phyloP scores from a whole-genome alignment of 2,888 invertebrate species.

The Drosophila longiperda region DNA sequence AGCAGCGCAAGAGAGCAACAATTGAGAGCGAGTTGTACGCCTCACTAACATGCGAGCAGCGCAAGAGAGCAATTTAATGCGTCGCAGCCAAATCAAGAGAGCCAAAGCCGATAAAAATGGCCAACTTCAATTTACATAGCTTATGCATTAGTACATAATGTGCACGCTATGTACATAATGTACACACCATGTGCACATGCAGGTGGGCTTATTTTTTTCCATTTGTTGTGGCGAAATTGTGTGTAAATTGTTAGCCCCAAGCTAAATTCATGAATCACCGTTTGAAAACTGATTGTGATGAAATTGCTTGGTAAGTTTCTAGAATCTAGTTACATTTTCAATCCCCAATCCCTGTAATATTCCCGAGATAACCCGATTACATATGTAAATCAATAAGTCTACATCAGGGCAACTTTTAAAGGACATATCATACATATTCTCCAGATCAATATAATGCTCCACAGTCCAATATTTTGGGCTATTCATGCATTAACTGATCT shows the following conservation, averaged over 20 bases:
- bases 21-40: constrained; percentile 14
- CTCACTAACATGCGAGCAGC: background rate
- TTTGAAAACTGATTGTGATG: constrained; percentile 3
- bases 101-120: constrained; percentile 29
- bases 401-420: background rate
- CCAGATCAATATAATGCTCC: constrained; percentile 30
- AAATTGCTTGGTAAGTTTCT: constrained; percentile 12
- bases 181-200: background rate
- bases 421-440: constrained; percentile 9
- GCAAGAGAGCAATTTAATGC: constrained; percentile 3
- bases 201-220: background rate
- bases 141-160: background rate
- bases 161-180: background rate
- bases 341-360: background rate
- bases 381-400: background rate
- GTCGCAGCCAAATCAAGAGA: constrained; percentile 8
- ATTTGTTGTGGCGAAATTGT: constrained; percentile 6
- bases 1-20: background rate
- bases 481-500: constrained; percentile 31
- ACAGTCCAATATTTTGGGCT: constrained; percentile 12
- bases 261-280: constrained; percentile 1
- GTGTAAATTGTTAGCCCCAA: no score
- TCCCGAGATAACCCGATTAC: background rate
- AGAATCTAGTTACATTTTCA: background rate
- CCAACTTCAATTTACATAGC: background rate